Conservation (phyloP, 35 echinoderm and acorn worm species). For the Apostichopus californicus region DNA sequence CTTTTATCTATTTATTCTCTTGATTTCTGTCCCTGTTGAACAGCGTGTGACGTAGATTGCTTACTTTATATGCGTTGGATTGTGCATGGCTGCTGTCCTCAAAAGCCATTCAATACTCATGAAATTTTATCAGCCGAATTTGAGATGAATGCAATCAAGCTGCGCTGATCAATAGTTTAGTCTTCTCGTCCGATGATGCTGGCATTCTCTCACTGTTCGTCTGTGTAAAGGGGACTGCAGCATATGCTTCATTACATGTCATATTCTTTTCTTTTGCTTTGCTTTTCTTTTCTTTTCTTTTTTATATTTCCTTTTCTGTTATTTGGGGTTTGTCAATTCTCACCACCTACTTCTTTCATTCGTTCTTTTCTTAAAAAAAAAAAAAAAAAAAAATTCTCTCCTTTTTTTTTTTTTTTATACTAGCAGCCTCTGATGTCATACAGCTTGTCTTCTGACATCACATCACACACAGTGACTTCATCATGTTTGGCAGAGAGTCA, state of each 20-base stretch:
- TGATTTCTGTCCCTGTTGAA: background rate
- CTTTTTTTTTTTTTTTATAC: background rate
- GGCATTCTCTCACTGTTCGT: background rate
- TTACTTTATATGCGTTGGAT: constrained; percentile 16
- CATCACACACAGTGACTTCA: background rate
- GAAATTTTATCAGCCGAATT: constrained; percentile 37
- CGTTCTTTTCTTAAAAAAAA: background rate
- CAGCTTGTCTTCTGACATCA: constrained; percentile 34
- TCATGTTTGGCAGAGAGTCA: constrained; percentile 23
- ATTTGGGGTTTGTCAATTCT: background rate
- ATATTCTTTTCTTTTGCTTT: background rate
- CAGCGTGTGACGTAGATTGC: constrained; percentile 4
- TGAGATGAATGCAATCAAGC: constrained; percentile 32
- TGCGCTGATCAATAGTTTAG: constrained; percentile 17
- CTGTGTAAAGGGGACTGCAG: too few species aligned
- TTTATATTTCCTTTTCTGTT: background rate
- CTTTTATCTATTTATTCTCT: background rate
- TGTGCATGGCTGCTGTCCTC: constrained; percentile 7
- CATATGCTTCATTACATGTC: background rate
- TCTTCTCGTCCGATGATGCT: background rate
- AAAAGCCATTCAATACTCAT: constrained; percentile 29
- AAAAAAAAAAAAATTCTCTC: background rate
- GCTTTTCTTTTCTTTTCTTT: background rate
- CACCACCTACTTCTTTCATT: background rate
- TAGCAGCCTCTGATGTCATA: constrained; percentile 36